A percentile compares a stretch with the other conserved stretches of the same genome.
phyloP scores from a whole-genome alignment of 2,888 invertebrate genomes.

The Unio delphinus region DNA sequence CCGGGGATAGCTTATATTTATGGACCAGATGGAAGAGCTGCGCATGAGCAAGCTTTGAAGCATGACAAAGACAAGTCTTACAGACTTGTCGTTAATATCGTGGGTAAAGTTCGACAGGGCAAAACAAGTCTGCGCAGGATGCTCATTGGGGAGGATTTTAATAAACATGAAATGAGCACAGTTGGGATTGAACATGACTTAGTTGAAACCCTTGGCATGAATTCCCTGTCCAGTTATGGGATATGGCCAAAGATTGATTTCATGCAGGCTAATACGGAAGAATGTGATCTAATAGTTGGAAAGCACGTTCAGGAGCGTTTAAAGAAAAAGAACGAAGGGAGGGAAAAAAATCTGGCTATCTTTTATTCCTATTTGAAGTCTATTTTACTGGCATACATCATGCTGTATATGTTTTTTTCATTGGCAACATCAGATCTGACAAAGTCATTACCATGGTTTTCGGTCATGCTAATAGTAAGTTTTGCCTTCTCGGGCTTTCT shows the following conservation, averaged over 20 bases:
- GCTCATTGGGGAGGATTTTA: constrained; percentile 36
- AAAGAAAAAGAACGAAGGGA: constrained; percentile 11
- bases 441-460: constrained; percentile 21
- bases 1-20: constrained; percentile 40
- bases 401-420: constrained; percentile 23
- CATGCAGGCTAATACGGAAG: constrained; percentile 32
- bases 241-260: constrained; percentile 31
- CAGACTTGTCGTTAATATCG: constrained; percentile 40
- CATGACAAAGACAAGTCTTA: constrained; percentile 32
- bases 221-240: not conserved
- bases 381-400: constrained; percentile 21
- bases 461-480: constrained; percentile 15
- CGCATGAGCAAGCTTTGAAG: constrained; percentile 32
- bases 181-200: constrained; percentile 45
- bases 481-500: constrained; percentile 22
- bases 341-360: constrained; percentile 13
- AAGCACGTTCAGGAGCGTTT: constrained; percentile 30
- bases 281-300: constrained; percentile 36
- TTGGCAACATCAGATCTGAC: constrained; percentile 8
- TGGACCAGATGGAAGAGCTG: constrained; percentile 39
- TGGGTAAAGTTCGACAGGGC: constrained; percentile 41
- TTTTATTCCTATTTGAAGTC: constrained; percentile 33
- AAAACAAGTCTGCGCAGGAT: constrained; percentile 40
- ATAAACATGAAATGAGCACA: constrained; percentile 34
- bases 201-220: constrained; percentile 34